These are phyloP conservation scores for Sinonovacula constricta DNA, from an alignment of 1,140 invertebrate species.

Conservation along the genomic window DNA sequence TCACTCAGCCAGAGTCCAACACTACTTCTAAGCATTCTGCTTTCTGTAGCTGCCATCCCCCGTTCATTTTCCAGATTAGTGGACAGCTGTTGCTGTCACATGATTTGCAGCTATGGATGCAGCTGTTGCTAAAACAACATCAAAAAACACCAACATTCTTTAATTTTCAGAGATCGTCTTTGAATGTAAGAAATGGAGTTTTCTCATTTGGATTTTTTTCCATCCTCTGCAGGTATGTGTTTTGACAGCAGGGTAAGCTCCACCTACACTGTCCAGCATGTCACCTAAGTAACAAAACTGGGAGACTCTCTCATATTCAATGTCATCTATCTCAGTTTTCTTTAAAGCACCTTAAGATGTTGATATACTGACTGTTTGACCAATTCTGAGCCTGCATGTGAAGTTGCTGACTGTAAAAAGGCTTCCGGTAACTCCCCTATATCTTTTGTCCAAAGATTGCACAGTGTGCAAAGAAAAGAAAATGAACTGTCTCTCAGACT, in stretches of 20 bases:
- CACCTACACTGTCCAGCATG: background rate
- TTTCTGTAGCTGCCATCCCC: background rate
- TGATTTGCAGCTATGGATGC: background rate
- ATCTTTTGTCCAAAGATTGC: background rate
- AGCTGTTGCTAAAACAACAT: background rate
- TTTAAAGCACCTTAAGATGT: background rate
- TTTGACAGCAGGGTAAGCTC: background rate
- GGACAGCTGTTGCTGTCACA: background rate
- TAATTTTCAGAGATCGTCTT: background rate
- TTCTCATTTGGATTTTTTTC: background rate
- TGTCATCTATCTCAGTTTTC: background rate
- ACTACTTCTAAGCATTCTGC: background rate
- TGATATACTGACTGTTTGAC: background rate
- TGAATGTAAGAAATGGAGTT: background rate
- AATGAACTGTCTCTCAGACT: background rate
- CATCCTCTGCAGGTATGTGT: background rate
- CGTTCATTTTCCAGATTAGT: background rate
- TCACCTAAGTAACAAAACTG: background rate
- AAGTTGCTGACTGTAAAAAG: background rate
- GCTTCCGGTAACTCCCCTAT: background rate
- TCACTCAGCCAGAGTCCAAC: background rate
- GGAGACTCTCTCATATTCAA: background rate
- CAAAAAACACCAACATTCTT: too few relatives aligned
- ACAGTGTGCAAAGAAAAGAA: background rate
- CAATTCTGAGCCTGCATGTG: background rate